Evolutionary conservation across 2,888 invertebrate species (phyloP).

Genomic region (Lasioglossum villosulum): DNA sequence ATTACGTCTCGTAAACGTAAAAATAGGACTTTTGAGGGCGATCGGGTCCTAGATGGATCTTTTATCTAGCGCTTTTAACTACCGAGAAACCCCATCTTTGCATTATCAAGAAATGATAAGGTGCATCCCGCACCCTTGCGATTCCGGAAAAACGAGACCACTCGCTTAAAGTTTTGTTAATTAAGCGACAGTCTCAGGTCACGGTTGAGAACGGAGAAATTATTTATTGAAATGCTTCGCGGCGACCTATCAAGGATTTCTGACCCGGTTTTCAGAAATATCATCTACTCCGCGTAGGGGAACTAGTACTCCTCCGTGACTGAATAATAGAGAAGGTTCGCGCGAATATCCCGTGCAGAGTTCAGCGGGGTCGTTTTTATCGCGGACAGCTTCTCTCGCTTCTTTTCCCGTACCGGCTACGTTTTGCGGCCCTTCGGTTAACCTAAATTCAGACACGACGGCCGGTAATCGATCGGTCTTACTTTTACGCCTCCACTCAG

Average conservation of each 20-base stretch:
- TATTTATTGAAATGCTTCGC: conserved; percentile 30
- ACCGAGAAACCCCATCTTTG: too few species aligned
- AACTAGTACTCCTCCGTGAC: conserved; percentile 39
- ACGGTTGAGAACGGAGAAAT: not conserved
- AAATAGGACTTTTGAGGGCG: too few species aligned
- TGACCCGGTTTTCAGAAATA: conserved; percentile 59
- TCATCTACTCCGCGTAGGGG: conserved; percentile 37
- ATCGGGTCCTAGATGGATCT: too few species aligned
- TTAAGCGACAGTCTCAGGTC: not conserved
- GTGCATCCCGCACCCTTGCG: too few species aligned
- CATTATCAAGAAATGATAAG: too few species aligned
- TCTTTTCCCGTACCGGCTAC: conserved; percentile 33
- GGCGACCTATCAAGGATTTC: conserved; percentile 51
- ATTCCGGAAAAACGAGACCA: too few species aligned
- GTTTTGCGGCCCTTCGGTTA: conserved; percentile 68
- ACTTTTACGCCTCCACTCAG: conserved; percentile 21
- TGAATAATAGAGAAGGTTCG: conserved; percentile 61
- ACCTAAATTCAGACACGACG: conserved; percentile 69
- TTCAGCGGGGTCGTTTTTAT: conserved; percentile 48
- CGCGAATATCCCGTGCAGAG: conserved; percentile 50
- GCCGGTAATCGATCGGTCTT: conserved; percentile 69
- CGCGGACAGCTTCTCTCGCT: conserved; percentile 44
- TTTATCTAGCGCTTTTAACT: too few species aligned
- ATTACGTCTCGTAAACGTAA: too few species aligned
- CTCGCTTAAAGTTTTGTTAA: not conserved